These are phyloP conservation scores for Odontocolon sp. DNA, from an alignment of 2,888 invertebrate species.

Conservation along the genomic window DNA sequence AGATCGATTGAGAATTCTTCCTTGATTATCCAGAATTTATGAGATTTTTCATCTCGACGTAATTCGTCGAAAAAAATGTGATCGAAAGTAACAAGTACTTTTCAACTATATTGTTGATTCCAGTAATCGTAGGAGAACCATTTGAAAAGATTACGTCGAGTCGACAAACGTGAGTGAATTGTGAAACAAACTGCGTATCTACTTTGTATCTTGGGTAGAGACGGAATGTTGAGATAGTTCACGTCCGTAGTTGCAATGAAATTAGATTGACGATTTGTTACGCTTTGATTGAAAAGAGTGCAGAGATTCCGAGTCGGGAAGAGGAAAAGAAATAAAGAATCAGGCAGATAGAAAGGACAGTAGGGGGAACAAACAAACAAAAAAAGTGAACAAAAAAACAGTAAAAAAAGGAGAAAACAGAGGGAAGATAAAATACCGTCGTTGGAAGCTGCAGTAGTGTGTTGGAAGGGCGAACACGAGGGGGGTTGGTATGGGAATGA, in stretches of 20 bases:
- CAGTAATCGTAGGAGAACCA: too few species aligned
- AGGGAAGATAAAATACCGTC: slow-evolving; percentile 31
- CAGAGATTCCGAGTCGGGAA: slow-evolving; percentile 7
- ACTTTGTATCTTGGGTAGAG: too few species aligned
- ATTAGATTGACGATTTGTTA: slow-evolving; percentile 53
- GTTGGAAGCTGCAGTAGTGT: slow-evolving; percentile 17
- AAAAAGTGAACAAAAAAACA: slow-evolving; percentile 9
- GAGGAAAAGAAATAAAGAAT: slow-evolving; percentile 14
- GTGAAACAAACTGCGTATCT: too few species aligned
- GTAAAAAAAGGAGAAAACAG: neutral
- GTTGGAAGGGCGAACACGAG: slow-evolving; percentile 24
- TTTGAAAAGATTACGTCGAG: too few species aligned
- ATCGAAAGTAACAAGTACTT: too few species aligned
- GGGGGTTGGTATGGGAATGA: slow-evolving; percentile 39
- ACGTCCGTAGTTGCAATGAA: slow-evolving; percentile 27
- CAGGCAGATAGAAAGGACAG: slow-evolving; percentile 20
- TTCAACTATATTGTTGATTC: too few species aligned
- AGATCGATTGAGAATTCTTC: slow-evolving; percentile 13
- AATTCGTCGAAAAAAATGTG: too few species aligned
- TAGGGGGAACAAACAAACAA: neutral
- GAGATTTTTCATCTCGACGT: too few species aligned
- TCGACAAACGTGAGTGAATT: too few species aligned
- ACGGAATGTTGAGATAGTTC: too few species aligned
- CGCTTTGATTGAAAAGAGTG: slow-evolving; percentile 49
- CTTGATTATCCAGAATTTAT: too few species aligned